Conservation (phyloP, 2,113 vertebrate species). For the Oreocharis arfaki region DNA sequence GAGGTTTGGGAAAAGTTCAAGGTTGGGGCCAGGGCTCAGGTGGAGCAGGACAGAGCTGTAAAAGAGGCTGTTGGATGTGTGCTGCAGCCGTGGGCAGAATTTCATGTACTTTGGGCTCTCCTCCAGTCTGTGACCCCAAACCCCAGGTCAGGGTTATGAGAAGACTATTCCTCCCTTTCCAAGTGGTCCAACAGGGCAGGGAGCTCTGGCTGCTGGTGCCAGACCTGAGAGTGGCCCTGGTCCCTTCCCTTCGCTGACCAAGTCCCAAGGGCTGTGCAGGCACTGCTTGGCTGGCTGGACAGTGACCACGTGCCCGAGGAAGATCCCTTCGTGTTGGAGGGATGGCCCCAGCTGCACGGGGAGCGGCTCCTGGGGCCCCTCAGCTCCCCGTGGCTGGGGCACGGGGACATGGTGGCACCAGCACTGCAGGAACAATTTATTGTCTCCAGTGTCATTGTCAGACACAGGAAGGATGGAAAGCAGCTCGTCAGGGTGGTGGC, state of each 20-base stretch:
- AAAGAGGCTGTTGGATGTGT: background rate
- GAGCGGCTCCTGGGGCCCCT: background rate
- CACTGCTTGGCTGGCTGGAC: background rate
- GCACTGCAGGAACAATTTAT: background rate
- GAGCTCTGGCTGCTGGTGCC: background rate
- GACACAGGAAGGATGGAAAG: background rate
- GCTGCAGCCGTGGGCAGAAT: background rate
- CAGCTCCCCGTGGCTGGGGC: background rate
- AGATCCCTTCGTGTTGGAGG: background rate
- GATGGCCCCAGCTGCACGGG: background rate
- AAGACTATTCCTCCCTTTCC: background rate
- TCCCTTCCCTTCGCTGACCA: background rate
- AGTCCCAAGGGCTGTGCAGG: background rate
- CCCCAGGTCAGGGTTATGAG: background rate
- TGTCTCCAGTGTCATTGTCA: background rate
- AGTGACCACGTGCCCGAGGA: background rate
- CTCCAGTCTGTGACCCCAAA: background rate
- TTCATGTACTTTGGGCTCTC: background rate
- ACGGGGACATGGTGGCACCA: accelerated
- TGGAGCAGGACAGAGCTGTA: background rate
- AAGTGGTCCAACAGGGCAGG: accelerated
- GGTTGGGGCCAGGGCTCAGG: background rate
- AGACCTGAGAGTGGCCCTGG: background rate
- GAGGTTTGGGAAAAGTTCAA: background rate
- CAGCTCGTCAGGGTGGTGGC: background rate